Percentiles rank a stretch among this genome's conserved stretches.
These are phyloP conservation scores for Acrocephalus arundinaceus DNA, from an alignment of 2,113 vertebrate species.

Conservation along the genomic window DNA sequence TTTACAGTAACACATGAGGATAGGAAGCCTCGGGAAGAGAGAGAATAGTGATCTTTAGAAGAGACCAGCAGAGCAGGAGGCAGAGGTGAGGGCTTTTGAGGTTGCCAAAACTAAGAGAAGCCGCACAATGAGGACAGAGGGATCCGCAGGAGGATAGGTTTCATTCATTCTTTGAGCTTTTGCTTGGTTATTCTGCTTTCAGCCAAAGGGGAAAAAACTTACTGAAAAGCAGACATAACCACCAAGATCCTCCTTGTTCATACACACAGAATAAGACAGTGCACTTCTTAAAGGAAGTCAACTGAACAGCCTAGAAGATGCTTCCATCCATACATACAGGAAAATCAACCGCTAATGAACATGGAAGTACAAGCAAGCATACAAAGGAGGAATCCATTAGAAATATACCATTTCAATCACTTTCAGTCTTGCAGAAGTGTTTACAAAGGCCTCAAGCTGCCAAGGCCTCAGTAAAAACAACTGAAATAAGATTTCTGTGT, in stretches of 20 bases:
- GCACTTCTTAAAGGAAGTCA: neutral
- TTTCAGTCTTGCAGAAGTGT: neutral
- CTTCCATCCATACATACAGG: neutral
- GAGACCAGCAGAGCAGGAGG: neutral
- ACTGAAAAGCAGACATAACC: neutral
- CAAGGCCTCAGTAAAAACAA: neutral
- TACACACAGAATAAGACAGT: neutral
- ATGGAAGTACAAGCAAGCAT: neutral
- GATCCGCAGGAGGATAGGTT: neutral
- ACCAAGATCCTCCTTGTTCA: neutral
- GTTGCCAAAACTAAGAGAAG: neutral
- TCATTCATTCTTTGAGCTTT: neutral
- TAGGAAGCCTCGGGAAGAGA: neutral
- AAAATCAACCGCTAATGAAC: neutral
- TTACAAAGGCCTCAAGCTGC: neutral
- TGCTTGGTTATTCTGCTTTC: neutral
- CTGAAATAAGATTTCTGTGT: neutral
- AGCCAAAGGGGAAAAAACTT: neutral
- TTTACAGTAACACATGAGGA: neutral
- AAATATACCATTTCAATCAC: neutral
- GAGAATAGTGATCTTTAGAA: neutral
- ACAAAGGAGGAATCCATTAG: neutral
- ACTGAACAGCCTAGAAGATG: neutral
- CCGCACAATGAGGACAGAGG: accelerated
- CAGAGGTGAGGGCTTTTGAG: neutral